A percentile compares a stretch with the other conserved stretches of the same genome.
Evolutionary conservation across 2,888 invertebrate genomes (phyloP).

Genomic region (Lepidonotus clava): DNA sequence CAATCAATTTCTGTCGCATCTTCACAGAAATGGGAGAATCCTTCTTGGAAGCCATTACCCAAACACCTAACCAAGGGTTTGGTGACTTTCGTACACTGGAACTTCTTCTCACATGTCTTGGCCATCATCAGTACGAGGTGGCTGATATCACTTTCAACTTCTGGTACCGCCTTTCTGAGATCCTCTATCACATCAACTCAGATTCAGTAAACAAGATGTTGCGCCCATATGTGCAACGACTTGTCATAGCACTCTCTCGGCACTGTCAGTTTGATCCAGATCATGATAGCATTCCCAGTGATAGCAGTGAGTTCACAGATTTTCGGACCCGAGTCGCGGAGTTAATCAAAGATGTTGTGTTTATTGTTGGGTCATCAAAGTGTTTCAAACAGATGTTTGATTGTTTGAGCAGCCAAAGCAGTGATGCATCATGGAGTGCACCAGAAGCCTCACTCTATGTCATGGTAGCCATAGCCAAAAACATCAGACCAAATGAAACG

Average conservation of each 20-base stretch:
- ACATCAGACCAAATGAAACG: constrained; percentile 95
- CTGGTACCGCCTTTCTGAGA: constrained; percentile 97
- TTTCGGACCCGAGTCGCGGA: constrained; percentile 94
- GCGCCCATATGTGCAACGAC: constrained; percentile 92
- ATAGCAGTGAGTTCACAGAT: constrained; percentile 89
- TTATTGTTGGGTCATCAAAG: constrained; percentile 94
- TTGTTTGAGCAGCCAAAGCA: constrained; percentile 85
- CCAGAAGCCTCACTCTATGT: constrained; percentile 96
- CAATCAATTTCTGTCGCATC: constrained; percentile 94
- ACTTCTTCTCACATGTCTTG: constrained; percentile 93
- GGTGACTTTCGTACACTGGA: constrained; percentile 89
- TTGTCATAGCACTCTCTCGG: constrained; percentile 92
- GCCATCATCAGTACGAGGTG: constrained; percentile 97
- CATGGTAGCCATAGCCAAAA: constrained; percentile 97
- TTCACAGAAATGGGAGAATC: constrained; percentile 97
- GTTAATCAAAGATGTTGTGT: constrained; percentile 96
- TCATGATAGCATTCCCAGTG: constrained; percentile 90
- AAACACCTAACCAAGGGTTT: constrained; percentile 79
- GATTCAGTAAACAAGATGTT: constrained; percentile 90
- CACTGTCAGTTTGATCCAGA: constrained; percentile 98
- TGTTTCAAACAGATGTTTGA: constrained; percentile 88
- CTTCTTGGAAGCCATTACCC: constrained; percentile 90
- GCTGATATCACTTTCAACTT: constrained; percentile 95
- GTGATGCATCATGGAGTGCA: constrained; percentile 91
- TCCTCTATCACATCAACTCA: constrained; percentile 92